Conservation (phyloP, 2,888 invertebrate species). For the Chloromyia formosa region DNA sequence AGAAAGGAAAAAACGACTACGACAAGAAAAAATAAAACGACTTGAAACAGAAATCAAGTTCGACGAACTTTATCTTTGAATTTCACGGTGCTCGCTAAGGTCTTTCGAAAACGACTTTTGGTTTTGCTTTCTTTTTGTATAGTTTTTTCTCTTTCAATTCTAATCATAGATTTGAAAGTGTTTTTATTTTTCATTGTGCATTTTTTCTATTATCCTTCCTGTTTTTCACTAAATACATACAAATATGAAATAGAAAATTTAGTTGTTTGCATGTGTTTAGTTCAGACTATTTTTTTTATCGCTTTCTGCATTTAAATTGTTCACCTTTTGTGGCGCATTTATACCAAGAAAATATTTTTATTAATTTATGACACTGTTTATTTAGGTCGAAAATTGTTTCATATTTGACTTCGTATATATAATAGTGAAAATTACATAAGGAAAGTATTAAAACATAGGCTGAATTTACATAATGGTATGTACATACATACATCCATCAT, state of each 20-base stretch:
- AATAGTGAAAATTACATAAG: no score
- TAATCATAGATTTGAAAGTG: conserved; percentile 39
- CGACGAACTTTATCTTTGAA: conserved; percentile 43
- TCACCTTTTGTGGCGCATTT: no score
- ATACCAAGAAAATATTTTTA: no score
- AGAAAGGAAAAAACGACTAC: background rate
- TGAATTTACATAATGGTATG: no score
- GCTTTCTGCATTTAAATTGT: no score
- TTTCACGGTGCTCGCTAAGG: conserved; percentile 34
- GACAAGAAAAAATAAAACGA: background rate
- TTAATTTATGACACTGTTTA: no score
- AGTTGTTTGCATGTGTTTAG: background rate
- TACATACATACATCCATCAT: no score
- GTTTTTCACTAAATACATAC: no score
- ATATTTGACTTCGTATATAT: no score
- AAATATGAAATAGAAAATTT: background rate
- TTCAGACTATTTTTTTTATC: no score
- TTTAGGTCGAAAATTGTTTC: no score
- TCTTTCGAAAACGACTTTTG: conserved; percentile 32
- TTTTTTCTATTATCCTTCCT: background rate
- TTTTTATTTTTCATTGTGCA: background rate
- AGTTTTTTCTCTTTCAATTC: conserved; percentile 20
- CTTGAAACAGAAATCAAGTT: conserved; percentile 41
- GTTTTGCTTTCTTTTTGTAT: conserved; percentile 34
- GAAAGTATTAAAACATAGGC: no score